phyloP scores from a whole-genome alignment of 1,140 invertebrate genomes.

The Meloidogyne chitwoodi region DNA sequence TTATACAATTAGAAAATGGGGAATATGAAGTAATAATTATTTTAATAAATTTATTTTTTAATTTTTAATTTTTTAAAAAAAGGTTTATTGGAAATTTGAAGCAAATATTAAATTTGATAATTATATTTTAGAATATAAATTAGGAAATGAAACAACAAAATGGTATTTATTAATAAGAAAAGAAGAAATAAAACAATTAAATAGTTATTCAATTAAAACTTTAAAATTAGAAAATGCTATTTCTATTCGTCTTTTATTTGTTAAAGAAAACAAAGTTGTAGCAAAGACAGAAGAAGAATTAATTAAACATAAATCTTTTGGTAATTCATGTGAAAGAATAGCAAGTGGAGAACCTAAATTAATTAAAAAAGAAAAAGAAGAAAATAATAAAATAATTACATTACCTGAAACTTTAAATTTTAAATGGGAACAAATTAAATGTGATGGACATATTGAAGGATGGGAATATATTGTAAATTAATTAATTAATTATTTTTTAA shows the following conservation, averaged over 20 bases:
- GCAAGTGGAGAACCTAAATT: constrained; percentile 34
- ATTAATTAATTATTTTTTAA: not conserved
- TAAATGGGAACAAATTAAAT: constrained; percentile 47
- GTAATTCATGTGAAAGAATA: constrained; percentile 16
- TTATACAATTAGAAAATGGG: constrained; percentile 39
- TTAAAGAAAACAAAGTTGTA: constrained; percentile 29
- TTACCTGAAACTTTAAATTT: constrained; percentile 34
- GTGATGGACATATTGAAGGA: constrained; percentile 47
- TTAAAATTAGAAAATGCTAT: constrained; percentile 44
- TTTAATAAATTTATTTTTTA: not conserved
- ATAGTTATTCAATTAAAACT: constrained; percentile 31
- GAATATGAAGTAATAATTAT: constrained; percentile 37
- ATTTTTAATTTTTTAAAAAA: not conserved
- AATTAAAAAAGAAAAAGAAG: not conserved
- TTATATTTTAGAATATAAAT: constrained; percentile 52
- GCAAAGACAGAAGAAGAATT: constrained; percentile 33
- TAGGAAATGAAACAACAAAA: constrained; percentile 52
- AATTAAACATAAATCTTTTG: constrained; percentile 24
- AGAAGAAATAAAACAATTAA: constrained; percentile 29
- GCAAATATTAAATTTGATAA: constrained; percentile 4
- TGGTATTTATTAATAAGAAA: constrained; percentile 41
- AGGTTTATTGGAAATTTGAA: constrained; percentile 53
- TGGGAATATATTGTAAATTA: constrained; percentile 55
- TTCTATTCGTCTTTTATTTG: constrained; percentile 46
- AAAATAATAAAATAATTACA: not conserved